Percentiles rank a stretch among this genome's conserved stretches.
Evolutionary conservation across 2,888 invertebrate species (phyloP).

Genomic region (Aspidapion aeneum): DNA sequence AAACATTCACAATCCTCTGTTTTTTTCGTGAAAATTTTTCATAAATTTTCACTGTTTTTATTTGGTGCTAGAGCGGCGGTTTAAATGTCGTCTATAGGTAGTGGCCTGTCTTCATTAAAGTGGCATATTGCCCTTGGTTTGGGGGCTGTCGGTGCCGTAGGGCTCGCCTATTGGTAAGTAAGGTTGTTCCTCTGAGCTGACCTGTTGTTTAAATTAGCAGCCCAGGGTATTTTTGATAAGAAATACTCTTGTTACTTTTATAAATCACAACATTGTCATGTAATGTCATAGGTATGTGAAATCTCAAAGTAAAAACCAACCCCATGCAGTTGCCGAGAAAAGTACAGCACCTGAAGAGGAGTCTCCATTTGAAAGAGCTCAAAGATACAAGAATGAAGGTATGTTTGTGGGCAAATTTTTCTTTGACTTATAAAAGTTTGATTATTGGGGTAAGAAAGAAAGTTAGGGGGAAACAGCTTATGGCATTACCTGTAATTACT

Average conservation of each 20-base stretch:
- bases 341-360: constrained; percentile 39
- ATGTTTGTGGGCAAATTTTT: neutral
- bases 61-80: neutral
- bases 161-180: constrained; percentile 62
- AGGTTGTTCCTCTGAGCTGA: too few relatives aligned
- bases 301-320: constrained; percentile 46
- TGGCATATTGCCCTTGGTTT: constrained; percentile 85
- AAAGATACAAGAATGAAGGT: constrained; percentile 81
- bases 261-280: too few relatives aligned
- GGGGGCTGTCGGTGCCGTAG: constrained; percentile 76
- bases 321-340: constrained; percentile 15
- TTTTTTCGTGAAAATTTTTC: neutral
- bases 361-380: constrained; percentile 69
- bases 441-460: too few relatives aligned
- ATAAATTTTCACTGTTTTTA: neutral
- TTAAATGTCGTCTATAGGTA: constrained; percentile 30
- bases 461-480: too few relatives aligned
- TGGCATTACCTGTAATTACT: too few relatives aligned
- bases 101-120: constrained; percentile 58
- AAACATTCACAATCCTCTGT: neutral
- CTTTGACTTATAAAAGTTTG: too few relatives aligned
- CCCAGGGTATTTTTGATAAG: too few relatives aligned
- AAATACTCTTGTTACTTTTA: too few relatives aligned
- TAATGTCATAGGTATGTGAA: constrained; percentile 47
- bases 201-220: too few relatives aligned